phyloP scores from a whole-genome alignment of 2,113 vertebrate species.

The Heterocephalus glaber region DNA sequence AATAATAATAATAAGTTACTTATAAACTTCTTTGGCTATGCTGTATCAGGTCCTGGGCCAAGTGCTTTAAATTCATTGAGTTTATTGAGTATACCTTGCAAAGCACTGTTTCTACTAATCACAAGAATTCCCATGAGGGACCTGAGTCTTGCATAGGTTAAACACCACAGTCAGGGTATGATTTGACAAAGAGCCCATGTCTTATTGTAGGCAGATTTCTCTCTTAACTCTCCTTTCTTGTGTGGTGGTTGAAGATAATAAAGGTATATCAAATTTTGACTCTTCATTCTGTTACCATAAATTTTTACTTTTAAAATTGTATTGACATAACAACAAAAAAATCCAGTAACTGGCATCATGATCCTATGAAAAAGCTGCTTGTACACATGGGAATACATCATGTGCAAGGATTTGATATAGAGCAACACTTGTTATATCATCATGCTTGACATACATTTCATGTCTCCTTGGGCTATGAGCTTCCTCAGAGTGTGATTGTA shows the following conservation, averaged over 20 bases:
- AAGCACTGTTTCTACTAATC: neutral
- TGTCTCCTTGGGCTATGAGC: neutral
- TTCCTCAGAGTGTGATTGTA: too few species aligned
- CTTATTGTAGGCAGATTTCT: neutral
- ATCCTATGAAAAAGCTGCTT: neutral
- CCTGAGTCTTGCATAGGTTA: neutral
- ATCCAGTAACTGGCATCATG: neutral
- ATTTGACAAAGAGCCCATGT: neutral
- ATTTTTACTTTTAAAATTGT: neutral
- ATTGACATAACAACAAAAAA: neutral
- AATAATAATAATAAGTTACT: neutral
- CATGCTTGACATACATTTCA: neutral
- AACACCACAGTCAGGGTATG: too few species aligned
- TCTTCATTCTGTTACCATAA: neutral
- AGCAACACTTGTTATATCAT: fast-evolving
- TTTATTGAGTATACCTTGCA: neutral
- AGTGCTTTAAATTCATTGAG: neutral
- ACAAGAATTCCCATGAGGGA: neutral
- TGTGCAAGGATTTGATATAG: too few species aligned
- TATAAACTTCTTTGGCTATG: neutral
- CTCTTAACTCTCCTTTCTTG: neutral
- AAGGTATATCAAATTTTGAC: neutral
- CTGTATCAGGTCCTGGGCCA: neutral
- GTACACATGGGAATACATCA: neutral
- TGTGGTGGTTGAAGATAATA: neutral